phyloP scores from a whole-genome alignment of 2,113 vertebrate species.

The Pantherophis guttatus region DNA sequence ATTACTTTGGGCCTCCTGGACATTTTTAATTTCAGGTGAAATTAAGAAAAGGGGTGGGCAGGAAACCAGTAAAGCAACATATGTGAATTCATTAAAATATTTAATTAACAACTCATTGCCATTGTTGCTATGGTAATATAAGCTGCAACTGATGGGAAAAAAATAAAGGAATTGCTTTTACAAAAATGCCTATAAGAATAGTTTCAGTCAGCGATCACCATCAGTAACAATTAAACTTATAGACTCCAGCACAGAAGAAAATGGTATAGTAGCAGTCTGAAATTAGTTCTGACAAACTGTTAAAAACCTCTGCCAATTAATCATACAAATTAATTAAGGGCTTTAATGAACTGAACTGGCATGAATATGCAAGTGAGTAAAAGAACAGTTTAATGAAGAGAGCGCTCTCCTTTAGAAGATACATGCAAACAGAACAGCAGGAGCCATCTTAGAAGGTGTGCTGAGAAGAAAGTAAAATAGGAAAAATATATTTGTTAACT shows the following conservation, averaged over 20 bases:
- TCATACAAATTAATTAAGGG: background rate
- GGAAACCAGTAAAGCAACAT: background rate
- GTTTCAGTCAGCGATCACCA: slow-evolving; percentile 27
- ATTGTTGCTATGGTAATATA: slow-evolving; percentile 57
- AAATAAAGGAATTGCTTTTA: slow-evolving; percentile 52
- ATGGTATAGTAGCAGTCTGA: background rate
- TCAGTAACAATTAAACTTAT: slow-evolving; percentile 17
- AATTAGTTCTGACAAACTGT: background rate
- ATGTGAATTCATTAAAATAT: slow-evolving; percentile 49
- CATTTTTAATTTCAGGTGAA: slow-evolving; percentile 2
- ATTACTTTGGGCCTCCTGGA: rapidly evolving
- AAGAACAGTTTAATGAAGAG: background rate
- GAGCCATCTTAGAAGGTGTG: background rate
- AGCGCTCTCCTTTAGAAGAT: background rate
- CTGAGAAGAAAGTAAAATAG: background rate
- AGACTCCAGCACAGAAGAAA: background rate
- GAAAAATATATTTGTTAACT: background rate
- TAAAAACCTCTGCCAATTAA: background rate
- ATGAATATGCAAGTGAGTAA: background rate
- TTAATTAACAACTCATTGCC: slow-evolving; percentile 12
- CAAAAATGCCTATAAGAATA: slow-evolving; percentile 47
- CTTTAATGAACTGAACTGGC: background rate
- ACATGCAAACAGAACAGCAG: background rate
- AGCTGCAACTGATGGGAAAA: slow-evolving; percentile 43
- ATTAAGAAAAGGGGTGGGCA: background rate